phyloP scores from a whole-genome alignment of 1,140 invertebrate genomes.

The Drosophila varians region DNA sequence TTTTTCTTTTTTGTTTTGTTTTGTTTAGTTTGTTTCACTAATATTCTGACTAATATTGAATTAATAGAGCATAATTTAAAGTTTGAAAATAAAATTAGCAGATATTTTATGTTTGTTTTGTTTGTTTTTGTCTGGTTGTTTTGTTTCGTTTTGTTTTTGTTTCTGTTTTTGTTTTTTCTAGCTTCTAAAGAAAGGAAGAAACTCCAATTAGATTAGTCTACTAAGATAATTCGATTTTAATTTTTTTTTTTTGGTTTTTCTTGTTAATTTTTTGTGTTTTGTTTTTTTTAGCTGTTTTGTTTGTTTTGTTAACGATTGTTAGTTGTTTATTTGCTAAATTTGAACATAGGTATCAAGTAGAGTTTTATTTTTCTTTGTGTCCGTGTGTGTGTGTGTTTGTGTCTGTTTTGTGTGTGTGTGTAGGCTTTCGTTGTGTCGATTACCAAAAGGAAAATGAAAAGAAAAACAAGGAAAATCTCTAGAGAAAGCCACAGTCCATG shows the following conservation, averaged over 20 bases:
- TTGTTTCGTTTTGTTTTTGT: constrained; percentile 33
- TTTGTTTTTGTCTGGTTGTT: constrained; percentile 46
- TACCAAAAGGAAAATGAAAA: constrained; percentile 58
- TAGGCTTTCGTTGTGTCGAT: constrained; percentile 47
- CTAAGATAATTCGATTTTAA: constrained; percentile 72
- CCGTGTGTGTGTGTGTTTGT: constrained; percentile 36
- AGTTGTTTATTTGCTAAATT: constrained; percentile 78
- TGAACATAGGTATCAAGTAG: constrained; percentile 81
- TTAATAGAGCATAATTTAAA: constrained; percentile 77
- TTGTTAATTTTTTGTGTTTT: constrained; percentile 20
- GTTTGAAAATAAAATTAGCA: constrained; percentile 76
- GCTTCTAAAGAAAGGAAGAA: constrained; percentile 81
- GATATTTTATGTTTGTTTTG: constrained; percentile 70
- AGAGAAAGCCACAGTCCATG: constrained; percentile 43
- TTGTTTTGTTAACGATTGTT: constrained; percentile 70
- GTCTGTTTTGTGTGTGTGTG: constrained; percentile 48
- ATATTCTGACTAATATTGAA: constrained; percentile 74
- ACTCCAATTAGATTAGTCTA: constrained; percentile 81
- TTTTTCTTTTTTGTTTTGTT: constrained; percentile 16
- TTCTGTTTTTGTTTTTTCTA: constrained; percentile 57
- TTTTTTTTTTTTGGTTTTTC: constrained; percentile 31
- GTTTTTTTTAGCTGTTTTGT: constrained; percentile 26
- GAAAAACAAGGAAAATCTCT: constrained; percentile 40
- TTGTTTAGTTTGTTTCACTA: constrained; percentile 59
- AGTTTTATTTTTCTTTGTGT: constrained; percentile 52